Percentiles rank a stretch among this genome's conserved stretches.
Conservation (phyloP, 1,140 invertebrate species). For the Trachelipus rathkii region DNA sequence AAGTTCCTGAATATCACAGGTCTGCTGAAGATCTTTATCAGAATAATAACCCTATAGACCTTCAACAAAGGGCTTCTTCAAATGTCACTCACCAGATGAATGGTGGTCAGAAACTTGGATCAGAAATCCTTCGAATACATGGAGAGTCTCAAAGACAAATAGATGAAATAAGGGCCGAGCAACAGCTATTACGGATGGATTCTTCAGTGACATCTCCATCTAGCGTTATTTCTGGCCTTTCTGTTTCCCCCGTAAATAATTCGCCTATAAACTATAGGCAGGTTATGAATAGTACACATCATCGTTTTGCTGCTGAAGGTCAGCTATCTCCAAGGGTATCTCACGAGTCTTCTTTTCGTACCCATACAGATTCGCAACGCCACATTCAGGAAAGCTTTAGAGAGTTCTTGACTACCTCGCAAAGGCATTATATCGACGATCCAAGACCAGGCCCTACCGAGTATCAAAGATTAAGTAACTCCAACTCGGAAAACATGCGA, state of each 20-base stretch:
- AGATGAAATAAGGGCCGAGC: conserved; percentile 25
- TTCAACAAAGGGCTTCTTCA: conserved; percentile 31
- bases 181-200: not conserved
- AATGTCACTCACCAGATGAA: conserved; percentile 1
- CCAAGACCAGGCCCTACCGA: conserved; percentile 28
- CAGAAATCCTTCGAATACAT: conserved; percentile 18
- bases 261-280: conserved; percentile 27
- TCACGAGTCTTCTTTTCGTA: conserved; percentile 30
- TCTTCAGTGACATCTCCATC: no score
- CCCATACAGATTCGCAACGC: conserved; percentile 37
- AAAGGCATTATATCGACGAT: conserved; percentile 32
- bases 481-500: not conserved
- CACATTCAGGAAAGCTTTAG: conserved; percentile 38
- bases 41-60: conserved; percentile 31
- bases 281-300: conserved; percentile 31
- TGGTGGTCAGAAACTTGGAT: conserved; percentile 17
- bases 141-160: not conserved
- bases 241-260: conserved; percentile 29
- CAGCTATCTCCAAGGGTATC: conserved; percentile 22
- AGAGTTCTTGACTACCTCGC: conserved; percentile 35
- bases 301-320: conserved; percentile 26
- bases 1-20: conserved; percentile 30
- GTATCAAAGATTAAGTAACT: not conserved
- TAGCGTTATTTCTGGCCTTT: conserved; percentile 1
- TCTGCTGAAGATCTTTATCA: conserved; percentile 30